Conservation (phyloP, 2,797 vertebrate species). For the Acanthurus tractus region DNA sequence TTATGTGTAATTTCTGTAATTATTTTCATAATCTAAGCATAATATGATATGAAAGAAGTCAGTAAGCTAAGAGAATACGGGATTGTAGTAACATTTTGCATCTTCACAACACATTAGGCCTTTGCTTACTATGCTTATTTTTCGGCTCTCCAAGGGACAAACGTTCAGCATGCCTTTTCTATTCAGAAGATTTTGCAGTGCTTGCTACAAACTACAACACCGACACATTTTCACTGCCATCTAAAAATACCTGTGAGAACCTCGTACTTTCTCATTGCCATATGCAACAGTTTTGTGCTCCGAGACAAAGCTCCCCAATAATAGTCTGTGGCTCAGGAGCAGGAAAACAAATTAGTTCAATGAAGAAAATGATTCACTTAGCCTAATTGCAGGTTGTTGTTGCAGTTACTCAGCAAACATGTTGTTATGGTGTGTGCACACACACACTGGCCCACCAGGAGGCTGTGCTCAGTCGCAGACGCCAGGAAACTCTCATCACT, state of each 20-base stretch:
- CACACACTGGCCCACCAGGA: conserved; percentile 50
- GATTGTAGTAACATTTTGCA: too few species aligned
- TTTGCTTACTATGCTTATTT: too few species aligned
- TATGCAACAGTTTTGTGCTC: conserved; percentile 20
- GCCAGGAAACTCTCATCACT: conserved; percentile 27
- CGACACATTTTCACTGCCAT: neutral
- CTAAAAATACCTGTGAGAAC: conserved; percentile 25
- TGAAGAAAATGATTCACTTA: conserved; percentile 77
- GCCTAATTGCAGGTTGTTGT: conserved; percentile 75
- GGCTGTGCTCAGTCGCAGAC: conserved; percentile 45
- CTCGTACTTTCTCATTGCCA: neutral
- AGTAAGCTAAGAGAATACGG: too few species aligned
- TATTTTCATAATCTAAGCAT: too few species aligned
- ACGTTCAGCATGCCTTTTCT: too few species aligned
- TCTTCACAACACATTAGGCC: too few species aligned
- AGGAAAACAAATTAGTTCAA: conserved; percentile 75
- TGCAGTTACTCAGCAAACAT: conserved; percentile 66
- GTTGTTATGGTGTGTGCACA: conserved; percentile 57
- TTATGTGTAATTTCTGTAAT: too few species aligned
- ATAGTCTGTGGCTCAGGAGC: conserved; percentile 59
- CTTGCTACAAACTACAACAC: too few species aligned
- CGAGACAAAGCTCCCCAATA: conserved; percentile 56
- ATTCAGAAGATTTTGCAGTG: too few species aligned
- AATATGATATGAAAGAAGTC: too few species aligned
- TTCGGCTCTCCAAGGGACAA: too few species aligned